Evolutionary conservation across 2,888 invertebrate genomes (phyloP).

Genomic region (Stenurella melanura): DNA sequence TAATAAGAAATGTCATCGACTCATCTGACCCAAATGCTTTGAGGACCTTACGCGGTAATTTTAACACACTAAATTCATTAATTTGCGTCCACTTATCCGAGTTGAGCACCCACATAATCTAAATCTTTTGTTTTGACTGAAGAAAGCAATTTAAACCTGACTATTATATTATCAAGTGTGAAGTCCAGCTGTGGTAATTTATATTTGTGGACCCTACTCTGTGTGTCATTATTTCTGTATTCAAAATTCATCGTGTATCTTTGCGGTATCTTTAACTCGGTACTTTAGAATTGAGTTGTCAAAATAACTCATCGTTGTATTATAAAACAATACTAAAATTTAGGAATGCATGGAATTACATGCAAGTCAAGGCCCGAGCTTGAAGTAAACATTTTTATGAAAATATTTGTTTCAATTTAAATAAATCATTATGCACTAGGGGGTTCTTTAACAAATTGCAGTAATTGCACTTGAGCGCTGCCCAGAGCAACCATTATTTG

Average conservation of each 20-base stretch:
- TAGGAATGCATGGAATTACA: neutral
- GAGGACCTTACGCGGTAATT: slow-evolving; percentile 14
- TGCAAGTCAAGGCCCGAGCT: neutral
- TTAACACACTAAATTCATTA: slow-evolving; percentile 26
- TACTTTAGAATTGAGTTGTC: neutral
- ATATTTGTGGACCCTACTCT: slow-evolving; percentile 22
- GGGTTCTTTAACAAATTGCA: neutral
- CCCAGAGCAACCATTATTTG: neutral
- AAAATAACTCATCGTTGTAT: slow-evolving; percentile 2
- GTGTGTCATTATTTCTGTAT: slow-evolving; percentile 10
- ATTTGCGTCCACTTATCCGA: slow-evolving; percentile 30
- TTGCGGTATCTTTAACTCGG: slow-evolving; percentile 18
- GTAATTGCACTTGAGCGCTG: neutral
- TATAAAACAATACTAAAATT: slow-evolving; percentile 3
- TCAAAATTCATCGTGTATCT: slow-evolving; percentile 23
- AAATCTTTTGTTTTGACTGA: slow-evolving; percentile 30
- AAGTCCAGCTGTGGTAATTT: slow-evolving; percentile 39
- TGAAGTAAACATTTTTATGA: neutral
- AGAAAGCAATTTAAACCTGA: slow-evolving; percentile 31
- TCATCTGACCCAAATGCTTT: slow-evolving; percentile 6
- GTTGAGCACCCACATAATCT: slow-evolving; percentile 24
- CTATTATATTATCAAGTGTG: slow-evolving; percentile 26
- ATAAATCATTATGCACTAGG: neutral
- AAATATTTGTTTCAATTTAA: neutral
- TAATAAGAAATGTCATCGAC: slow-evolving; percentile 6